Evolutionary conservation across 2,113 vertebrate species (phyloP).

Genomic region (Galemys pyrenaicus): DNA sequence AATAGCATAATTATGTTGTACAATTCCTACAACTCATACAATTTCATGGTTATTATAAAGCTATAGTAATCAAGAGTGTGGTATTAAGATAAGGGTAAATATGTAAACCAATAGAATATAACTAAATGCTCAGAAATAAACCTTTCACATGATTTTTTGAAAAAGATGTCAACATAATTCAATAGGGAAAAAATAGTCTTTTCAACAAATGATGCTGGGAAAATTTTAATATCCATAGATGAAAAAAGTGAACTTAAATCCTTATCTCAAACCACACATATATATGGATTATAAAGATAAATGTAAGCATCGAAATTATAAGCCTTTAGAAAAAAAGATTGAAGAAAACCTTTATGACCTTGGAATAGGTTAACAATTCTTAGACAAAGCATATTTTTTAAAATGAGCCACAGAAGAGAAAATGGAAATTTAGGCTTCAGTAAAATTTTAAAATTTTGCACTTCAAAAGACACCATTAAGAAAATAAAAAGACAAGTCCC

Average conservation of each 20-base stretch:
- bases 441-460: constrained; percentile 12
- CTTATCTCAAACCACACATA: not conserved
- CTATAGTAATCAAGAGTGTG: not conserved
- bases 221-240: not conserved
- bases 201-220: not conserved
- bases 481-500: not conserved
- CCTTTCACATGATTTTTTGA: not conserved
- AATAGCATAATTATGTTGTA: not conserved
- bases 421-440: not conserved
- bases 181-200: not conserved
- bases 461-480: not conserved
- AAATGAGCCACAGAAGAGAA: not conserved
- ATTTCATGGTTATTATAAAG: not conserved
- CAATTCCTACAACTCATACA: not conserved
- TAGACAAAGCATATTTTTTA: not conserved
- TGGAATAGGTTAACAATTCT: not conserved
- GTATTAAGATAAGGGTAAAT: not conserved
- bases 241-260: not conserved
- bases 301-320: not conserved
- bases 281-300: not conserved
- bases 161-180: not conserved
- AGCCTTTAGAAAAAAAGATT: not conserved
- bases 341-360: not conserved
- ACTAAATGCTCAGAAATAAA: not conserved
- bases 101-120: not conserved